Evolutionary conservation across 23 tunicate genomes (phyloP).

Genomic region (Halocynthia roretzi): DNA sequence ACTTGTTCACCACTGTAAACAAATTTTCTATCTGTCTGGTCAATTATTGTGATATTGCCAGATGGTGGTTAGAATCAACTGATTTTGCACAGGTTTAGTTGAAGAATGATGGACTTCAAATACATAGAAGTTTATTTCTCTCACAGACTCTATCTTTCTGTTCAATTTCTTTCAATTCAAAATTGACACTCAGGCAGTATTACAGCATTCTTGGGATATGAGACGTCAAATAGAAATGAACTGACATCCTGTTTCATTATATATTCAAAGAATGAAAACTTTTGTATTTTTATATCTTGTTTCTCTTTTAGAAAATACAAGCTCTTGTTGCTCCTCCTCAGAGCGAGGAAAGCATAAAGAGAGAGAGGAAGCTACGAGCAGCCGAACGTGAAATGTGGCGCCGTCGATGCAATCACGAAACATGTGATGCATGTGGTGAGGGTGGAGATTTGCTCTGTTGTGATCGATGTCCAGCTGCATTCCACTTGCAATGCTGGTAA

Average conservation of each 20-base stretch:
- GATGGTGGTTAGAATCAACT: too few species aligned
- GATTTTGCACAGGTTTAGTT: too few species aligned
- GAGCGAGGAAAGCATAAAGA: conserved; percentile 54
- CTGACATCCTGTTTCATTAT: background rate
- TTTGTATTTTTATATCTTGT: background rate
- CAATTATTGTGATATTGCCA: too few species aligned
- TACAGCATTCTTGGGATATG: background rate
- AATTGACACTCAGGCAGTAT: background rate
- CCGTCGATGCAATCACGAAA: conserved; percentile 78
- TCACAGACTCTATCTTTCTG: background rate
- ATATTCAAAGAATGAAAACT: background rate
- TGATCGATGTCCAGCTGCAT: conserved; percentile 95
- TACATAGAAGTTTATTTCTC: too few species aligned
- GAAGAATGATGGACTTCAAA: too few species aligned
- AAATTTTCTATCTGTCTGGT: too few species aligned
- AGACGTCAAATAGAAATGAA: background rate
- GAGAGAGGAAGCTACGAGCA: conserved; percentile 51
- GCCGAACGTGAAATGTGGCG: conserved; percentile 94
- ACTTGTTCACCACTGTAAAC: too few species aligned
- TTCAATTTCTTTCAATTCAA: background rate
- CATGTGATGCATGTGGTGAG: conserved; percentile 97
- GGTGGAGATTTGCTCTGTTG: conserved; percentile 98
- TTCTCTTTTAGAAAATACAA: conserved; percentile 64
- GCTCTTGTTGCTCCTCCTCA: conserved; percentile 80
- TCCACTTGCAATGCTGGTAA: conserved; percentile 91